phyloP scores from a whole-genome alignment of 2,888 invertebrate genomes.

The Invenusta paracnida region DNA sequence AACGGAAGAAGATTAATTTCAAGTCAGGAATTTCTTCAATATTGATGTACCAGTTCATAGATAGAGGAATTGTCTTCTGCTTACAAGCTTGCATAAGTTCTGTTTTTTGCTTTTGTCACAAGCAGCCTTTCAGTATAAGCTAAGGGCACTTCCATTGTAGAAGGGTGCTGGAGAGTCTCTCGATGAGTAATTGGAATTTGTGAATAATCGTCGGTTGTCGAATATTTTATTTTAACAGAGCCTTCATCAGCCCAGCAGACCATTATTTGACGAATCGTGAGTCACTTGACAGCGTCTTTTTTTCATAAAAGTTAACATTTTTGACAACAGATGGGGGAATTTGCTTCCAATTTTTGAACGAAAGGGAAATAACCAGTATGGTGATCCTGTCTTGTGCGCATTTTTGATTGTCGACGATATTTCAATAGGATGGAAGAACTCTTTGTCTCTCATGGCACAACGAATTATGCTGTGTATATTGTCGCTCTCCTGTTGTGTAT shows the following conservation, averaged over 20 bases:
- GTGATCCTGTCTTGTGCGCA: not conserved
- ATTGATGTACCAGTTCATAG: too few species aligned
- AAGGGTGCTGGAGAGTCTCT: not conserved
- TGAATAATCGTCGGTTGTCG: conserved; percentile 1
- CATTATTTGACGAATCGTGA: not conserved
- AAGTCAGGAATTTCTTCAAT: too few species aligned
- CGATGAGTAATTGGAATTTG: not conserved
- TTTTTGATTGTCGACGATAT: not conserved
- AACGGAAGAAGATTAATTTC: too few species aligned
- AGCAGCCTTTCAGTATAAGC: not conserved
- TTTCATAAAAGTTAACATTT: not conserved
- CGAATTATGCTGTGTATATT: not conserved
- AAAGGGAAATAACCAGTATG: not conserved
- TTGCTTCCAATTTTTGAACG: not conserved
- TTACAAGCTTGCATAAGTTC: not conserved
- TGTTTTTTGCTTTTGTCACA: not conserved
- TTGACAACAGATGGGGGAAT: not conserved
- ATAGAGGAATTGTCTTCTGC: not conserved
- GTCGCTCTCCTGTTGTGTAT: not conserved
- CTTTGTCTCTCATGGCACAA: not conserved
- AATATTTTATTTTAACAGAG: conserved; percentile 13
- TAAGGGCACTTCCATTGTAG: not conserved
- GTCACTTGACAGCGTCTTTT: not conserved
- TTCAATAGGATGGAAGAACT: not conserved
- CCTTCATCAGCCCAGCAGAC: not conserved